Base-by-base conservation (phyloP, 2,797 vertebrate species). In the Sternotherus odoratus region DNA sequence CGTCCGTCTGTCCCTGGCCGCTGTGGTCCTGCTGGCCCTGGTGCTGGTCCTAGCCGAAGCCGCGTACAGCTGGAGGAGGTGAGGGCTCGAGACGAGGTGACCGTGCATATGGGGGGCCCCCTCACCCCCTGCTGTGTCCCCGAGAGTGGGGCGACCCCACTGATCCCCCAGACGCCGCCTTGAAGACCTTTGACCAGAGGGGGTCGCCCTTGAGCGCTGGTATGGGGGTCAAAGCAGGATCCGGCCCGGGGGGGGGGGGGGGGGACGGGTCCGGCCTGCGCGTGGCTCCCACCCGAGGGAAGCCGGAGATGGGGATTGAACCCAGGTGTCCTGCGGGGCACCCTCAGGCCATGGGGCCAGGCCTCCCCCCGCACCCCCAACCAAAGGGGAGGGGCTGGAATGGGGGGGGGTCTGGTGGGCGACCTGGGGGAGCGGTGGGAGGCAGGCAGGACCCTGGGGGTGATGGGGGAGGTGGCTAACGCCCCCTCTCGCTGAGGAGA, bases 121-220 rank as follows among this genome's bases (percentile, higher is more conserved):
- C 11, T 2, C 12, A 2, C 69, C 6, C 24, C 26, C 11, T 13
- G 12, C 69, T 8, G 24, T 66, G 60, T 66, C 23, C 36, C 39
- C 6, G 4, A 6, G 36, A 39, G 5, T 2, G 8, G 8, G 69
- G 24, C 0, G 4, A 74, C 39, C 69, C 23, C 39, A 26, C 39
- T 43, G 11, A 39, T 74, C 39, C 24, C 39, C n/a, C 24, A 26
- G 39, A 43, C 12, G 6, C 36, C 0, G 39, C 66, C 19, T 23
- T 39, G n/a, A 39, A 69, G 36, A 69, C 6, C 63, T 39, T 23
- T 36, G 66, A 9, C 66, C 66, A 69, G 66, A 36, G 66, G 19
- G 66, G 57, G 57, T 30, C 57, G 15, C 56, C 28, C 28, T 57
- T 30, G 56, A 30, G 56, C 30, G 4, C 19, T 36, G 63, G 10